Conservation (phyloP, 2,888 invertebrate genomes). For the Drosophila kambysellisi region DNA sequence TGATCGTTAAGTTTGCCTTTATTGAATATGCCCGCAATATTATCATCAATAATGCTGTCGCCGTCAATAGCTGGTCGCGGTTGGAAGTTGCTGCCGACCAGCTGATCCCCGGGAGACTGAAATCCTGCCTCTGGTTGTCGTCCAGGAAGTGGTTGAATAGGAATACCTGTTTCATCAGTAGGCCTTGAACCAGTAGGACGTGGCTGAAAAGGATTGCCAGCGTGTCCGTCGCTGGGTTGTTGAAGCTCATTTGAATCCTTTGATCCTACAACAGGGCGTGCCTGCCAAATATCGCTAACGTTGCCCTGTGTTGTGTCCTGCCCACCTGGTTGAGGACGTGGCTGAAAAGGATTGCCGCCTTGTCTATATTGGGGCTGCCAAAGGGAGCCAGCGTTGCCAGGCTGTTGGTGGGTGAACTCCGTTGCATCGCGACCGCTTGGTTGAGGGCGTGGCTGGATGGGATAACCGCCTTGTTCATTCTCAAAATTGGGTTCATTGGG, state of each 20-base stretch:
- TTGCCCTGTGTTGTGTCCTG: not conserved
- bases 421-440: not conserved
- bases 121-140: not conserved
- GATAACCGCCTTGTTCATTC: not conserved
- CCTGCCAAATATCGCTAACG: not conserved
- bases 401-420: conserved; percentile 7
- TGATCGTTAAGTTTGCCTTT: conserved; percentile 7
- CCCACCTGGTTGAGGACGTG: conserved; percentile 2
- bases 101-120: conserved; percentile 11
- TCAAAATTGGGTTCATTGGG: not conserved
- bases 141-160: conserved; percentile 10
- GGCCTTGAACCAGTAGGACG: not conserved
- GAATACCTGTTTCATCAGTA: not conserved
- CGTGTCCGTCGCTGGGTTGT: not conserved
- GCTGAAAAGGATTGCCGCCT: not conserved
- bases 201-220: conserved; percentile 8
- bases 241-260: conserved; percentile 7
- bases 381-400: not conserved
- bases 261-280: conserved; percentile 31
- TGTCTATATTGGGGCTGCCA: conserved; percentile 1
- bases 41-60: conserved; percentile 6
- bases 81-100: not conserved
- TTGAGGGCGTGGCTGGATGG: conserved; percentile 26
- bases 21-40: conserved; percentile 49
- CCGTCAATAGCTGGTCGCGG: not conserved